Evolutionary conservation across 64 coral and sea anemone genomes (phyloP), one percentile per base, ranked within the genome.

Genomic region (Actinia tenebrosa): DNA sequence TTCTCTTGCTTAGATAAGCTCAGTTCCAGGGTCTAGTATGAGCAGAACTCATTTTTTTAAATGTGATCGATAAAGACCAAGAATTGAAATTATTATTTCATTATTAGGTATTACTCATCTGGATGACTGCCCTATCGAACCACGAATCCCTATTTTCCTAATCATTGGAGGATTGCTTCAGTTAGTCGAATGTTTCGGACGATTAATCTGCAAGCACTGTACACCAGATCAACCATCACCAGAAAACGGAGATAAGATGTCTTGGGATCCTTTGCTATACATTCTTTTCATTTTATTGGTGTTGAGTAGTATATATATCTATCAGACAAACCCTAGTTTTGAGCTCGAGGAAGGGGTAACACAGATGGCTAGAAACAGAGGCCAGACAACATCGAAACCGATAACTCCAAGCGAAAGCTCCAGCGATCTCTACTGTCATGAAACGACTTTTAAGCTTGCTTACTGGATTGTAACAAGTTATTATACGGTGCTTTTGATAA

Each of bases 231-330:
- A 75, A 10, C 22, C 19, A 23, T 66, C 63, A 66, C 22, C 63
- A 75, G 69, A 75, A 42, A 75, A 16, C 27, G 6, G 80, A 58
- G 46, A 58, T 8, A 44, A 53, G 17, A 83, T 53, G 80, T 53
- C 46, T 3, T 83, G 80, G 80, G 80, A 83, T 19, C 80, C 80
- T 52, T 83, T 52, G 23, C 80, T 83, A 4, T 83, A 83, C 44
- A 52, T 83, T 25, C 20, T 58, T 7, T 16, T 83, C 23, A 83
- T 83, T 52, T 16, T 22, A n/a, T 52, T 52, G 10, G 16, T 83
- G 45, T 47, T 83, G 45, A 83, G 80, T 53, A 50, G 80, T 5
- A n/a, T 83, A 52, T 83, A 83, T 23, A 58, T 83, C 45, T 83
- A n/a, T 18, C 45, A 83, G 45, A 58, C 80, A 5, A 4, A 83